A percentile compares a stretch with the other conserved stretches of the same genome.
Conservation (phyloP, 2,888 invertebrate species). For the Coremacera marginata region DNA sequence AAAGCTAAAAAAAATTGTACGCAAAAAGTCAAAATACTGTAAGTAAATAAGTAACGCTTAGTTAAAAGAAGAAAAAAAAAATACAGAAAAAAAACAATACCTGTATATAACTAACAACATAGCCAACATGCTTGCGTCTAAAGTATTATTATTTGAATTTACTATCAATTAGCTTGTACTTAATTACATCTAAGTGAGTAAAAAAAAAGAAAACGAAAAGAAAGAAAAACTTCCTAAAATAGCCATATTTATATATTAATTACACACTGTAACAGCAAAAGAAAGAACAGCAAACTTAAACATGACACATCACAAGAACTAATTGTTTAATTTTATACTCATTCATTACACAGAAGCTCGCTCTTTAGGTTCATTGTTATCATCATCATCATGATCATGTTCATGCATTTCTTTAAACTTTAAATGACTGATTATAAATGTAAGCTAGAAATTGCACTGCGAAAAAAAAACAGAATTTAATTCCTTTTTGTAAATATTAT, state of each 20-base stretch:
- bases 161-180: slow-evolving; percentile 20
- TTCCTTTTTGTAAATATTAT: neutral
- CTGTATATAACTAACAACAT: slow-evolving; percentile 6
- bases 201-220: neutral
- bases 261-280: neutral
- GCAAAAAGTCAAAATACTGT: neutral
- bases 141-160: slow-evolving; percentile 22
- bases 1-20: neutral
- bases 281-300: neutral
- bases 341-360: neutral
- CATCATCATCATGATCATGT: neutral
- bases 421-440: slow-evolving; percentile 31
- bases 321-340: neutral
- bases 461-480: neutral
- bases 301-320: neutral
- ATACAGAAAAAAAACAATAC: neutral
- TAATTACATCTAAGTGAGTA: slow-evolving; percentile 15
- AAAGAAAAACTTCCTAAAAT: slow-evolving; percentile 27
- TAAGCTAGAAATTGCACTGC: slow-evolving; percentile 10
- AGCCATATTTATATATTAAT: slow-evolving; percentile 37
- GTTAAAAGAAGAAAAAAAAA: neutral
- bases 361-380: neutral
- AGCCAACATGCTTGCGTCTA: neutral
- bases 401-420: neutral
- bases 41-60: neutral